Conservation (phyloP, 2,113 vertebrate genomes). For the Pseudorasbora parva region DNA sequence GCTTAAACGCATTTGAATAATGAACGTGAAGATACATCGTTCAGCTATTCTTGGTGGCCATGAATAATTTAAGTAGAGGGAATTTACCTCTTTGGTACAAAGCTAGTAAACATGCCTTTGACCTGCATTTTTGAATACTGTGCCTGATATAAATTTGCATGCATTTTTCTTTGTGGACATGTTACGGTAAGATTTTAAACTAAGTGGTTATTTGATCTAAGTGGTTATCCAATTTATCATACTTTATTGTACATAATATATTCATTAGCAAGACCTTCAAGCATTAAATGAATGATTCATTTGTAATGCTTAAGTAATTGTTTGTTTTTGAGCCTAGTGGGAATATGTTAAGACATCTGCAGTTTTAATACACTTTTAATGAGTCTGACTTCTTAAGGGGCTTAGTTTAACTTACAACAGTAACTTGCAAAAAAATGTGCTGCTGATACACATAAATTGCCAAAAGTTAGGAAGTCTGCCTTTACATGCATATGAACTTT, state of each 20-base stretch:
- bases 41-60: constrained; percentile 27
- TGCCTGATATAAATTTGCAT: background rate
- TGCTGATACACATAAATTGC: background rate
- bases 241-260: background rate
- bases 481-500: no score
- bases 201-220: background rate
- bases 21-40: constrained; percentile 8
- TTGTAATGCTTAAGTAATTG: background rate
- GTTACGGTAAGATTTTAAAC: background rate
- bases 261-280: background rate
- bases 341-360: background rate
- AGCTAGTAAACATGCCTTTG: background rate
- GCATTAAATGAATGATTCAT: background rate
- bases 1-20: constrained; percentile 16
- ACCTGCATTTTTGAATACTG: background rate
- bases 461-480: no score
- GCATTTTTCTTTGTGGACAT: background rate
- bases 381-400: background rate
- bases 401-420: background rate
- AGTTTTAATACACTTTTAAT: background rate
- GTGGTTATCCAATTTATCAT: background rate
- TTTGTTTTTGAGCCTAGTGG: background rate
- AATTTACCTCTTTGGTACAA: background rate
- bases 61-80: constrained; percentile 15
- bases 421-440: background rate